Conservation (phyloP, 2,888 invertebrate species). For the Cacoxenus indagator region DNA sequence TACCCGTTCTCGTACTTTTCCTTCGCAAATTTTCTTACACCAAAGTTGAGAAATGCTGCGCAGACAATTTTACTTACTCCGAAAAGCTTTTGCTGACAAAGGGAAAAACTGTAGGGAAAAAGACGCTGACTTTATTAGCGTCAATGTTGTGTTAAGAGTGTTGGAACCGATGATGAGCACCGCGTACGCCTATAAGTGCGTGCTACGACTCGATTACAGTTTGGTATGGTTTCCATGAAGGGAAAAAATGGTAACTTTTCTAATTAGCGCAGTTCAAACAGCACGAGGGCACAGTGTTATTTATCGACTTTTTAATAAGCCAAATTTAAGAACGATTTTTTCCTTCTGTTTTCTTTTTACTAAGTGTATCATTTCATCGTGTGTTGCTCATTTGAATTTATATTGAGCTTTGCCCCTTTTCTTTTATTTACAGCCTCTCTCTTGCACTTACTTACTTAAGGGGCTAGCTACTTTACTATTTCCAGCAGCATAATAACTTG, state of each 20-base stretch:
- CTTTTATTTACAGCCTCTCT: too few relatives aligned
- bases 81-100: conserved; percentile 34
- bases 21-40: not conserved
- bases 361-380: not conserved
- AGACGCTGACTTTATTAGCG: conserved; percentile 45
- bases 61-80: conserved; percentile 47
- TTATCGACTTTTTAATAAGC: conserved; percentile 21
- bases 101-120: conserved; percentile 17
- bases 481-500: too few relatives aligned
- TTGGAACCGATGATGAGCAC: conserved; percentile 20
- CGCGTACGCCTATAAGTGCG: not conserved
- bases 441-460: too few relatives aligned
- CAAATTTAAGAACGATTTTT: conserved; percentile 10
- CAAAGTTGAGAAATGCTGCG: conserved; percentile 23
- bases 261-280: conserved; percentile 47
- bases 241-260: conserved; percentile 49
- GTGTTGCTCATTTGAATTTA: not conserved
- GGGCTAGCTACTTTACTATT: too few relatives aligned
- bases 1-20: not conserved
- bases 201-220: conserved; percentile 7
- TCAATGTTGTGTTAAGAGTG: conserved; percentile 49
- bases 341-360: not conserved
- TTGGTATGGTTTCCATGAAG: conserved; percentile 31
- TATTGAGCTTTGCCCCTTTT: not conserved
- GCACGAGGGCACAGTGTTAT: conserved; percentile 1